Base-by-base conservation (phyloP, 23 tunicate species). In the Ascidia mentula region DNA sequence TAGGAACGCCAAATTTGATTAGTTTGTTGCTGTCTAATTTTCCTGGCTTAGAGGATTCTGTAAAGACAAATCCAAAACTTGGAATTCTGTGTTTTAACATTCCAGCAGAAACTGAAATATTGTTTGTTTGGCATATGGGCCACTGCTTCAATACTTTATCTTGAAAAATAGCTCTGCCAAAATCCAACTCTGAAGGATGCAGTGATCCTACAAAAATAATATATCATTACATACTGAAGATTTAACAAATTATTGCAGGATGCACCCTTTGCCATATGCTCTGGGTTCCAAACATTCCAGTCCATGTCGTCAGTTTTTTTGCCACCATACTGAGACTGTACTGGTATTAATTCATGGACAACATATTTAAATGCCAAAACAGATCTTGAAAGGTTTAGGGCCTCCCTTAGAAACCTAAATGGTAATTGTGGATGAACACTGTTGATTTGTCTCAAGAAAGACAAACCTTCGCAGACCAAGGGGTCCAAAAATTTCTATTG, bases 401-500 rank as follows among this genome's bases (percentile, higher is more conserved):
- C 82, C 71, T 89, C 92, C 39, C 96, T 75, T 1, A 89, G 61
- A 87, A 76, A 95, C 65, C 95, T 85, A 76, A 34, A 59, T n/a
- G n/a, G n/a, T n/a, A n/a, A n/a, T n/a, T n/a, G n/a, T n/a, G n/a
- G n/a, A n/a, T n/a, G n/a, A n/a, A n/a, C 53, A 9, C 15, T 42
- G 53, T 42, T 42, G 53, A n/a, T 42, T 42, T 42, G 53, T 42
- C 15, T 42, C 53, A 9, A 15, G 53, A 9, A 15, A 42, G 53
- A 9, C 53, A 9, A 20, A 72, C 87, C 93, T 69, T 38, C 96
- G 61, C 24, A 90, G 59, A 8, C 96, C 99, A 59, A 82, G 45
- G 0, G 96, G 96, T 42, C 99, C 99, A 86, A 77, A 95, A 31
- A 95, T 90, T 87, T 95, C 96, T 46, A 95, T 75, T 30, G 69